Percentiles rank a stretch among this genome's conserved stretches.
These are phyloP conservation scores for Panulirus ornatus DNA, from an alignment of 1,140 invertebrate genomes.

Conservation along the genomic window DNA sequence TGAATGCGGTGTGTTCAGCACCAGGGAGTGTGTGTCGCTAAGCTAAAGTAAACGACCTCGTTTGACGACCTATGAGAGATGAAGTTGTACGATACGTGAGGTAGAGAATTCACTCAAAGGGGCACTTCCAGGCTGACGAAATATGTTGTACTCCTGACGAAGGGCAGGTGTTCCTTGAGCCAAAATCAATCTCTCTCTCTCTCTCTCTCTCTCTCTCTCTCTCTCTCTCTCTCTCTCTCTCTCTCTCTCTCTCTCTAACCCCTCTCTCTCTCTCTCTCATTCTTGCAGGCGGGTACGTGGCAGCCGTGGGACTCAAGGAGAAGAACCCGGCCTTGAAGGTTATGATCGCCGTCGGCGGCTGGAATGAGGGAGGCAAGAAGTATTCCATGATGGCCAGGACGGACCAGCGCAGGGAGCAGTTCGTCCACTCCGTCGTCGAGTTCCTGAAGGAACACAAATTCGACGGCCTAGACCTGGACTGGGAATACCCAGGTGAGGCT, in stretches of 20 bases:
- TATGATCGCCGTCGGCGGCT: constrained; percentile 86
- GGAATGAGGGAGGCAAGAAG: constrained; percentile 85
- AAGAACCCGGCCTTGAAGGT: constrained; percentile 84
- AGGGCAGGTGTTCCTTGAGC: no score
- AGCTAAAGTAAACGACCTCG: no score
- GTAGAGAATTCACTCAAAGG: no score
- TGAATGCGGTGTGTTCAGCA: no score
- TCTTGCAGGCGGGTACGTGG: constrained; percentile 80
- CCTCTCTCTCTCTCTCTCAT: constrained; percentile 63
- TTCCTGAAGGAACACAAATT: constrained; percentile 81
- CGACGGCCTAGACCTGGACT: constrained; percentile 84
- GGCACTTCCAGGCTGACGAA: no score
- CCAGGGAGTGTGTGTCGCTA: no score
- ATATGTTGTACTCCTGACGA: no score
- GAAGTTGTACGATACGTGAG: no score
- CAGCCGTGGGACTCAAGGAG: constrained; percentile 81
- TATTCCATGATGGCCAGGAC: constrained; percentile 81
- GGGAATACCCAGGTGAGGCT: constrained; percentile 80
- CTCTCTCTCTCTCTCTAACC: constrained; percentile 40
- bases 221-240: neutral
- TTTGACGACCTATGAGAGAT: no score
- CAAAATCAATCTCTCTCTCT: no score
- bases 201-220: neutral
- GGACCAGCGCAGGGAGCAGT: constrained; percentile 77
- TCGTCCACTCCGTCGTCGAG: constrained; percentile 82